Evolutionary conservation across 2,113 vertebrate genomes (phyloP), one percentile per base, ranked within the genome.

Genomic region (Platycercus adscitus): DNA sequence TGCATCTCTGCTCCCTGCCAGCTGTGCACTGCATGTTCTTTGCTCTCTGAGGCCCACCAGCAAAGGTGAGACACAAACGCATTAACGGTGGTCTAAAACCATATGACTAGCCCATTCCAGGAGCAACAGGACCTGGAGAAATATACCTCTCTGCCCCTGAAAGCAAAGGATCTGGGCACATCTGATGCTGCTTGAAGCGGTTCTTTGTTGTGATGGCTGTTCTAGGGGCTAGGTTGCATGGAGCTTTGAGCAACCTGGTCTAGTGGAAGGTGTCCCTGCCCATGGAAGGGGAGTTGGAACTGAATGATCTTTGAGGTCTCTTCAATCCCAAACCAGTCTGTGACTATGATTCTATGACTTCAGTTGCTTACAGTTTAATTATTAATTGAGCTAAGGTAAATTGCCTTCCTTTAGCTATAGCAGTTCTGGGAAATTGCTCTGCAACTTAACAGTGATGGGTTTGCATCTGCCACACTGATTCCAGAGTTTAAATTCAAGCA

Each of bases 51-150:
- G 47, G 53, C 23, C 46, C 35, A 21, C 26, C 47, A 47, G 16
- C 58, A 33, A 65, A 37, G 44, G 28, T 49, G 25, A 73, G 21
- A 61, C 2, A 39, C 1, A 1, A 52, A 4, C 10, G 0, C 10
- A 0, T 6, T 24, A 31, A 8, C 0, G 0, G 56, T 18, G 44
- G 6, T 17, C 19, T 53, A 0, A 37, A 53, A 1, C 0, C 0
- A 18, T 13, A 6, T 6, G 0, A 12, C 19, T 10, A 50, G 50
- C 50, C 50, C 17, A 1, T 41, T 33, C 4, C 1, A 39, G 53
- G 44, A 60, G 13, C 47, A 55, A 8, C 7, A 4, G 35, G 39
- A 23, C 1, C 0, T 9, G 35, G 49, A 19, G 35, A 61, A 80
- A 72, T 14, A 43, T 80, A 88, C 8, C 7, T 31, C 10, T 9